Percentiles rank a stretch among this genome's conserved stretches.
Conservation (phyloP, 2,113 vertebrate species). For the Notothenia rossii region DNA sequence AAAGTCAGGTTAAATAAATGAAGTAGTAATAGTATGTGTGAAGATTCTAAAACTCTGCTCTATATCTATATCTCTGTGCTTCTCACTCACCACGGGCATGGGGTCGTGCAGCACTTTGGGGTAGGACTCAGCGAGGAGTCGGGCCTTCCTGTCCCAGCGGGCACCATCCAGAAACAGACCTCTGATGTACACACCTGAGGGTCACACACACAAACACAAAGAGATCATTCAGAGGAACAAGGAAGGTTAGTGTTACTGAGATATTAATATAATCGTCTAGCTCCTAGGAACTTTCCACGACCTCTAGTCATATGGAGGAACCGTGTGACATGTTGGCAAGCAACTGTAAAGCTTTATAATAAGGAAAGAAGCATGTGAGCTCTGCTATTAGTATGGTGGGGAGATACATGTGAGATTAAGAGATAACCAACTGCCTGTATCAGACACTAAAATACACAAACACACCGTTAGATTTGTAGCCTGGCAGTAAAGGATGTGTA, state of each 20-base stretch:
- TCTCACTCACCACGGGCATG: constrained; percentile 90
- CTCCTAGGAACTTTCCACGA: background rate
- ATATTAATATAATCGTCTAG: background rate
- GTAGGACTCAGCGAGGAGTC: constrained; percentile 88
- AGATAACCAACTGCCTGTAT: constrained; percentile 30
- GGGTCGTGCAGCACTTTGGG: constrained; percentile 91
- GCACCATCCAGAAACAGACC: constrained; percentile 92
- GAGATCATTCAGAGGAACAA: background rate
- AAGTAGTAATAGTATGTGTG: too few species aligned
- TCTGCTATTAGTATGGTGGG: background rate
- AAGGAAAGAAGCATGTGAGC: constrained; percentile 3
- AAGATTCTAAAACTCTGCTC: too few species aligned
- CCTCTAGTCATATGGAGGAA: background rate
- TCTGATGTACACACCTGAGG: constrained; percentile 88
- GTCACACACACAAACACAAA: constrained; percentile 21
- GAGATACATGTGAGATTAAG: background rate
- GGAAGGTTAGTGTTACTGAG: background rate
- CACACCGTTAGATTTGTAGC: constrained; percentile 42
- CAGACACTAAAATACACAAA: constrained; percentile 56
- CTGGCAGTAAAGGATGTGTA: constrained; percentile 33
- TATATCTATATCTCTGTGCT: background rate
- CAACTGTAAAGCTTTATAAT: background rate
- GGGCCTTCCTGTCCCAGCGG: constrained; percentile 89
- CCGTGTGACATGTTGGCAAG: background rate
- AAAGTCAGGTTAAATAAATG: too few species aligned